A percentile compares a stretch with the other conserved stretches of the same genome.
Conservation (phyloP, 2,797 vertebrate genomes). For the Sparidentex hasta region DNA sequence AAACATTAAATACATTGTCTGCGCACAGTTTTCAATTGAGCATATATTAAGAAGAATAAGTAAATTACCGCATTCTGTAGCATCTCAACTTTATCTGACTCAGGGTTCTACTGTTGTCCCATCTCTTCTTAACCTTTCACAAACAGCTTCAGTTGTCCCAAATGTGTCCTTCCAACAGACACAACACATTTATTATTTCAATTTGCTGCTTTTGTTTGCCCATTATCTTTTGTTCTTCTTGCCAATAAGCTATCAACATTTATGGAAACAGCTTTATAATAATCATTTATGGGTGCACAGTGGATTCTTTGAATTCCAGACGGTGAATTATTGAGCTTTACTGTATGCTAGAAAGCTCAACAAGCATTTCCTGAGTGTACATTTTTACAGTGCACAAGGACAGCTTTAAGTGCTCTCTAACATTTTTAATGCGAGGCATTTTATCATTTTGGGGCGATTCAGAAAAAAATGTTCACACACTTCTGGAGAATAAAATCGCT, state of each 20-base stretch:
- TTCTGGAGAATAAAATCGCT: conserved; percentile 22
- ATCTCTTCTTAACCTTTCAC: conserved; percentile 3
- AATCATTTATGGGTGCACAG: conserved; percentile 1
- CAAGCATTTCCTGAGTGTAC: conserved; percentile 9
- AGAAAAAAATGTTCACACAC: conserved; percentile 27
- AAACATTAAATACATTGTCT: too few relatives aligned
- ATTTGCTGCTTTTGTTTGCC: conserved; percentile 14
- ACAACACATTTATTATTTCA: conserved; percentile 6
- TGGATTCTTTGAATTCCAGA: conserved; percentile 11
- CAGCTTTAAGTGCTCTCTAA: conserved; percentile 28
- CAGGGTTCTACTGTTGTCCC: background rate
- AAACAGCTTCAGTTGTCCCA: conserved; percentile 1
- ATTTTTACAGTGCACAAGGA: conserved; percentile 28
- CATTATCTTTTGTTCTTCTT: conserved; percentile 11
- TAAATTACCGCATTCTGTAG: too few relatives aligned
- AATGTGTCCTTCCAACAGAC: conserved; percentile 5
- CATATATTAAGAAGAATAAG: too few relatives aligned
- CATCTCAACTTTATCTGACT: too few relatives aligned
- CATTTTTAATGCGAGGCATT: conserved; percentile 37
- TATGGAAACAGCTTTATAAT: conserved; percentile 9
- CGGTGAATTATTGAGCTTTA: conserved; percentile 7
- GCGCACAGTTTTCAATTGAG: too few relatives aligned
- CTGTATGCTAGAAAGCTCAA: conserved; percentile 7
- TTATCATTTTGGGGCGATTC: conserved; percentile 32
- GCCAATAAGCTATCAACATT: background rate